A percentile compares a stretch with the other conserved stretches of the same genome.
phyloP scores from a whole-genome alignment of 2,113 vertebrate species.

The Scalopus aquaticus region DNA sequence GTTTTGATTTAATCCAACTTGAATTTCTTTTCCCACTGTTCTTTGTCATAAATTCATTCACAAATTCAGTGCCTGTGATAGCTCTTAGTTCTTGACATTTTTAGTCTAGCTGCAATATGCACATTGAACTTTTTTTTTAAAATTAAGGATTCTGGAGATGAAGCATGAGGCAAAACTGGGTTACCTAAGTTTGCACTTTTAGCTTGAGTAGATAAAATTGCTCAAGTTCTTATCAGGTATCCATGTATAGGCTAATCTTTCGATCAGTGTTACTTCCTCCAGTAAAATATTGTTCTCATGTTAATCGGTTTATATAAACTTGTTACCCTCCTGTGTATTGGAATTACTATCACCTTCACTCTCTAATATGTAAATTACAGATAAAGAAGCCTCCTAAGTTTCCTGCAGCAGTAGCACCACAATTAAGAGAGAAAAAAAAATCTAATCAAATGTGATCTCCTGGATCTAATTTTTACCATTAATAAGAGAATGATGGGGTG shows the following conservation, averaged over 20 bases:
- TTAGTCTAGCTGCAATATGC: background rate
- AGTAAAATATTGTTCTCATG: background rate
- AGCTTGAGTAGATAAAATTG: slow-evolving; percentile 50
- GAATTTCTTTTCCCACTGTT: background rate
- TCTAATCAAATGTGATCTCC: slow-evolving; percentile 51
- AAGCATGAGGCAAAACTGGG: slow-evolving; percentile 26
- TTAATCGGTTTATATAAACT: slow-evolving; percentile 54
- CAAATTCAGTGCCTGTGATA: background rate
- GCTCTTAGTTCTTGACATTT: background rate
- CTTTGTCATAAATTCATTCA: background rate
- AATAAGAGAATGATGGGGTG: slow-evolving; percentile 6
- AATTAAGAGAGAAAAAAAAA: background rate
- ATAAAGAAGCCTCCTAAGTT: slow-evolving; percentile 47
- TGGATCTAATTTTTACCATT: slow-evolving; percentile 45
- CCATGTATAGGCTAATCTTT: background rate
- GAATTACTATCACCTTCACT: slow-evolving; percentile 48
- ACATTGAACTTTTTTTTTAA: background rate
- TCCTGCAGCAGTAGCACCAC: background rate
- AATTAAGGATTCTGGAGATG: background rate
- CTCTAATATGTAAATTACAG: slow-evolving; percentile 42
- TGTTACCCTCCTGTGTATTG: background rate
- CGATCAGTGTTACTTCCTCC: slow-evolving; percentile 40
- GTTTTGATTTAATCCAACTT: background rate
- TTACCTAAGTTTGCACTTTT: slow-evolving; percentile 47
- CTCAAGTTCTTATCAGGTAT: slow-evolving; percentile 26